Percentiles rank a stretch among this genome's conserved stretches.
Evolutionary conservation across 2,888 invertebrate species (phyloP).

Genomic region (Pachymerium ferrugineum): DNA sequence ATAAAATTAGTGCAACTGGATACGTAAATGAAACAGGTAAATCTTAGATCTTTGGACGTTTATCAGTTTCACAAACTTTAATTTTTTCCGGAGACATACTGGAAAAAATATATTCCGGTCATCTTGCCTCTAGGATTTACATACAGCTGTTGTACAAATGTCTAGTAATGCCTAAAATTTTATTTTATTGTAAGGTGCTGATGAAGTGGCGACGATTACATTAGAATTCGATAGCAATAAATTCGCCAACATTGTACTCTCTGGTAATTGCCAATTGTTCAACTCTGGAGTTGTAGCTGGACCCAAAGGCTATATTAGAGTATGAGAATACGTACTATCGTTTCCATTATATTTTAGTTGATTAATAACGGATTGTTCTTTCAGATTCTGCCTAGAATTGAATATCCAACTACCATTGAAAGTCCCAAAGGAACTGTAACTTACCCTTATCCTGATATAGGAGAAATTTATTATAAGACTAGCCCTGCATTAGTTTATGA

Average conservation of each 20-base stretch:
- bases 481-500: background rate
- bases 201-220: background rate
- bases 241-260: background rate
- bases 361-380: no score
- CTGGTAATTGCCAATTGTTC: background rate
- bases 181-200: background rate
- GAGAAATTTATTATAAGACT: background rate
- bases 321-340: background rate
- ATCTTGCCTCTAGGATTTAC: no score
- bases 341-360: background rate
- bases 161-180: background rate
- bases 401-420: background rate
- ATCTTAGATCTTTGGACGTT: no score
- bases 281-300: background rate
- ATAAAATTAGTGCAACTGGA: slow-evolving; percentile 62
- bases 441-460: background rate
- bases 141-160: background rate
- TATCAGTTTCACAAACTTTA: no score
- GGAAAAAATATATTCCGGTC: no score
- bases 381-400: background rate
- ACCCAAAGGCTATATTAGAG: background rate
- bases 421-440: background rate
- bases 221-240: background rate
- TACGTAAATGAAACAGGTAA: background rate
- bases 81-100: no score